Conservation (phyloP, 2,113 vertebrate genomes). For the Corythoichthys haematopterus region DNA sequence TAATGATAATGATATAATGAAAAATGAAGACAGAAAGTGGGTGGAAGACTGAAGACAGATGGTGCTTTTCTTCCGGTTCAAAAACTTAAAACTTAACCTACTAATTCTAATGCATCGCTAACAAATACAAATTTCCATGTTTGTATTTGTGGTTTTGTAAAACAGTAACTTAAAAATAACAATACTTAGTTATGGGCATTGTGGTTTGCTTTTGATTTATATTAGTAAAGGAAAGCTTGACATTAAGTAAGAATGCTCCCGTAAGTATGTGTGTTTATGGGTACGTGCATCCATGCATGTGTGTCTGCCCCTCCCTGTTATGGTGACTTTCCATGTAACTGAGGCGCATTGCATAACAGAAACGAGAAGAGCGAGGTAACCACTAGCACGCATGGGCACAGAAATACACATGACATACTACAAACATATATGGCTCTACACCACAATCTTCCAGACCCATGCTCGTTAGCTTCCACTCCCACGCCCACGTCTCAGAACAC, state of each 20-base stretch:
- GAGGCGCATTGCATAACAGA: conserved; percentile 25
- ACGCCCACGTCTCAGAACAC: conserved; percentile 3
- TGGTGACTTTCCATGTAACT: conserved; percentile 41
- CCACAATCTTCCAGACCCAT: background rate
- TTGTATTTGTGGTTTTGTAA: too few relatives aligned
- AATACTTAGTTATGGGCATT: too few relatives aligned
- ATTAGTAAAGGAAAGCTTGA: too few relatives aligned
- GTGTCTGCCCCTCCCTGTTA: conserved; percentile 37
- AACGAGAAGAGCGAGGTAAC: conserved; percentile 26
- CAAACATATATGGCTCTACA: conserved; percentile 10
- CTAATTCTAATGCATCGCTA: too few relatives aligned
- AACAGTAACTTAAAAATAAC: too few relatives aligned
- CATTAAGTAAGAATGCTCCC: background rate
- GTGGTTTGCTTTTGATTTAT: too few relatives aligned
- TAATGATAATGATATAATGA: too few relatives aligned
- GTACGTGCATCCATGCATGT: conserved; percentile 4
- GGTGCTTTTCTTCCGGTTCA: too few relatives aligned
- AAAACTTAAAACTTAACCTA: too few relatives aligned
- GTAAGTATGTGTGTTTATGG: background rate
- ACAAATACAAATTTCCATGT: too few relatives aligned
- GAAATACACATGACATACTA: conserved; percentile 8
- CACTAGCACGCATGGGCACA: conserved; percentile 21
- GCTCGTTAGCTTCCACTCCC: conserved; percentile 11
- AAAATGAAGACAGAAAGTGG: too few relatives aligned
- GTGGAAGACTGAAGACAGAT: too few relatives aligned